Conservation (phyloP, 2,797 vertebrate species). For the Falco peregrinus region DNA sequence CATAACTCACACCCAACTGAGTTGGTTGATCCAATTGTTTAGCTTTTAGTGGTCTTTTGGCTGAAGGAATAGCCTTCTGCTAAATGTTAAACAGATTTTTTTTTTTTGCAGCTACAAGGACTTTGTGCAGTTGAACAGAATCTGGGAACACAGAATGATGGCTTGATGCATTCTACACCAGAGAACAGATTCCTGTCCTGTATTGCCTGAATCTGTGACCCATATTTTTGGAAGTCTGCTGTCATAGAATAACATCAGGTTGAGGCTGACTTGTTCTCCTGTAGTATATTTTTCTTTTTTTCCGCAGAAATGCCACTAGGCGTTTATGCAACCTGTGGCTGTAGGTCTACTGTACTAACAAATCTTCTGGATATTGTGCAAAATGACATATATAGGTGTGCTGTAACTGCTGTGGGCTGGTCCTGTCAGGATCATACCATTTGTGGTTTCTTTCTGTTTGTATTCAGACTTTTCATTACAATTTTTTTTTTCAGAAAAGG, state of each 20-base stretch:
- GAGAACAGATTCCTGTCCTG: neutral
- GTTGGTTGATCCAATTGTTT: neutral
- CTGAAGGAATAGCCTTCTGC: neutral
- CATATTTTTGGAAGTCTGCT: neutral
- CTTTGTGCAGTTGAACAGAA: neutral
- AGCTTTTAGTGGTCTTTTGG: neutral
- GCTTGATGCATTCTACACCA: neutral
- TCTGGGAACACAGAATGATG: neutral
- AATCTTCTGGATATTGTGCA: neutral
- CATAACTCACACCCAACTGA: neutral
- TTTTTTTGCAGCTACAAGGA: neutral
- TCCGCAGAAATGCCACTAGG: neutral
- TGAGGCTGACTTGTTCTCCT: neutral
- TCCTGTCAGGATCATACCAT: neutral
- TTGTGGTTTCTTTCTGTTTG: neutral
- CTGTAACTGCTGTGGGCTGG: neutral
- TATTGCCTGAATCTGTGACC: neutral
- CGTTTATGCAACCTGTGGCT: neutral
- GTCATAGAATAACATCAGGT: neutral
- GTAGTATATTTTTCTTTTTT: neutral
- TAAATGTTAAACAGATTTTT: neutral
- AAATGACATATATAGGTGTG: neutral
- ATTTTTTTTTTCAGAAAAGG: neutral
- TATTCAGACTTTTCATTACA: neutral
- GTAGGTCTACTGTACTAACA: neutral